Evolutionary conservation across 2,113 vertebrate genomes (phyloP), one percentile per base, ranked within the genome.

Genomic region (Astur gentilis): DNA sequence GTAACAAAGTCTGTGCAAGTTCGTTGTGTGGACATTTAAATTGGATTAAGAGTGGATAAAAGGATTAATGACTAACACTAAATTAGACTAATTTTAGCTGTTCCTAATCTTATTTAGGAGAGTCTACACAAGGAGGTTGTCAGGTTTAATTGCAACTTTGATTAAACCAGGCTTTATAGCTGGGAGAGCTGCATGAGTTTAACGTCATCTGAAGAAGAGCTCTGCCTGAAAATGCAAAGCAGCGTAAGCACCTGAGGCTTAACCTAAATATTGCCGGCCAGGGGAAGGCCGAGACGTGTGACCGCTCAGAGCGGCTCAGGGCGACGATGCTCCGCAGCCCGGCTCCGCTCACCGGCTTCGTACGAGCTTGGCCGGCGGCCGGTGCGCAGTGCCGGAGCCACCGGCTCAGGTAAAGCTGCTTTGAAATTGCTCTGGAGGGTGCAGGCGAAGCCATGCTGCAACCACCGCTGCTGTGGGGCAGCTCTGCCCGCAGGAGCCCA

Each of bases 51-150:
- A 5, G 78, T 40, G 73, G 93, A 54, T 95, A 80, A 91, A 94
- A 69, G 67, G 87, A 95, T 94, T 94, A 95, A 97, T 94, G 94
- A 86, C 85, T 95, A 91, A 85, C 73, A 50, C 72, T 77, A 91
- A 97, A 97, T 96, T 94, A 95, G 87, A 87, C 97, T 96, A 95
- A 96, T 97, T 96, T 97, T 97, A 97, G 95, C 87, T 19, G 81
- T 45, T 92, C 61, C 49, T 91, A 85, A 95, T 95, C 95, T 93
- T 60, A 83, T 82, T 95, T 66, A 42, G 49, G 87, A 71, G 87
- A 79, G 92, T 44, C 94, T 71, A 61, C 58, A 73, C 26, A 49
- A 65, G 93, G 89, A 69, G 27, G n/a, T 54, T 94, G 91, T 83
- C 93, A 65, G 87, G 81, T 93, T 94, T 93, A 95, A 95, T 91